Conservation (phyloP, 2,797 vertebrate species). For the Tangara arthus region DNA sequence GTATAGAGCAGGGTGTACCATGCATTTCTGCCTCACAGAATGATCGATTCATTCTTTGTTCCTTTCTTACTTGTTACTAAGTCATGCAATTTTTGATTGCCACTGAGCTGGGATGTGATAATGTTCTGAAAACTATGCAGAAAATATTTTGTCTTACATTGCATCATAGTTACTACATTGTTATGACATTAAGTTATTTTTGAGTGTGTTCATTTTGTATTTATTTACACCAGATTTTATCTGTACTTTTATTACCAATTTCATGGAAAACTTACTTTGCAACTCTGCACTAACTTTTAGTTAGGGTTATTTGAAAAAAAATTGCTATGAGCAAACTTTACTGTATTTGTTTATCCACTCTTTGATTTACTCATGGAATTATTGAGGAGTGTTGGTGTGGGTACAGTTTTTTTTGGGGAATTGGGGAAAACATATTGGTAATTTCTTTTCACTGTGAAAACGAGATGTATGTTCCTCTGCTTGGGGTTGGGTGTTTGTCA, state of each 20-base stretch:
- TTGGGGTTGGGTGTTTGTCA: background rate
- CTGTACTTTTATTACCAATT: background rate
- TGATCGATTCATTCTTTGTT: background rate
- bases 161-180: background rate
- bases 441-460: background rate
- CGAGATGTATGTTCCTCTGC: fast-evolving
- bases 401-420: background rate
- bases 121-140: background rate
- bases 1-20: background rate
- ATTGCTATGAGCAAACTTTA: background rate
- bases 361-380: background rate
- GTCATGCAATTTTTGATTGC: background rate
- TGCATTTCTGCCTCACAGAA: background rate
- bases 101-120: background rate
- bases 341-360: background rate
- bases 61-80: background rate
- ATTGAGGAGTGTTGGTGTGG: background rate
- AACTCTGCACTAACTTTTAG: background rate
- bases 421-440: background rate
- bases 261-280: background rate
- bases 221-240: background rate
- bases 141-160: background rate
- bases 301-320: background rate
- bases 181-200: background rate
- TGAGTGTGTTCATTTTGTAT: background rate